Conservation (phyloP, 2,113 vertebrate genomes). For the Aix galericulata region DNA sequence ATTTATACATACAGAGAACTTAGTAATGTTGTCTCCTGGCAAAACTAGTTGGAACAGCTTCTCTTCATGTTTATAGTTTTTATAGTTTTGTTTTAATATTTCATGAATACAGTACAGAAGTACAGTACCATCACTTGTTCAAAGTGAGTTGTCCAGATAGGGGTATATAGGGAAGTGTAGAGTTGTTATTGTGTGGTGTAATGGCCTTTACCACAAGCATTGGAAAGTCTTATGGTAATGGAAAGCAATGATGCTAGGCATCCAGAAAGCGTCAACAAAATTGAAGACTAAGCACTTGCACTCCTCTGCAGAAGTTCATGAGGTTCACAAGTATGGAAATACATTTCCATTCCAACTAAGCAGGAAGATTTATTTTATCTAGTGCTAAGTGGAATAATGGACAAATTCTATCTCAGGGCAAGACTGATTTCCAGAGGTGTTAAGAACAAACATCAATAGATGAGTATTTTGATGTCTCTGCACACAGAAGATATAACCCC, state of each 20-base stretch:
- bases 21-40: background rate
- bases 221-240: background rate
- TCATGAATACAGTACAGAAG: background rate
- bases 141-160: background rate
- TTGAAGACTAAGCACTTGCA: background rate
- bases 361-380: background rate
- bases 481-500: background rate
- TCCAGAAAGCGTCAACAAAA: background rate
- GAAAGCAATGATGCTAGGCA: background rate
- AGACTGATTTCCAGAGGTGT: background rate
- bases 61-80: background rate
- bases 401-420: background rate
- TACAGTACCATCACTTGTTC: background rate
- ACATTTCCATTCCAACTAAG: background rate
- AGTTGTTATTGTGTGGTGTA: background rate
- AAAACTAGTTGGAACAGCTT: background rate
- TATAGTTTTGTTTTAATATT: background rate
- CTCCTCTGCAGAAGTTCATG: background rate
- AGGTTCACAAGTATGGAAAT: background rate
- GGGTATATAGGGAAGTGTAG: background rate
- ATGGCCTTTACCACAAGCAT: background rate
- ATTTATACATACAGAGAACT: background rate
- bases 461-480: background rate
- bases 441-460: background rate
- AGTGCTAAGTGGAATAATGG: background rate